A percentile compares a stretch with the other conserved stretches of the same genome.
Evolutionary conservation across 2,113 vertebrate genomes (phyloP).

Genomic region (Coturnix japonica): DNA sequence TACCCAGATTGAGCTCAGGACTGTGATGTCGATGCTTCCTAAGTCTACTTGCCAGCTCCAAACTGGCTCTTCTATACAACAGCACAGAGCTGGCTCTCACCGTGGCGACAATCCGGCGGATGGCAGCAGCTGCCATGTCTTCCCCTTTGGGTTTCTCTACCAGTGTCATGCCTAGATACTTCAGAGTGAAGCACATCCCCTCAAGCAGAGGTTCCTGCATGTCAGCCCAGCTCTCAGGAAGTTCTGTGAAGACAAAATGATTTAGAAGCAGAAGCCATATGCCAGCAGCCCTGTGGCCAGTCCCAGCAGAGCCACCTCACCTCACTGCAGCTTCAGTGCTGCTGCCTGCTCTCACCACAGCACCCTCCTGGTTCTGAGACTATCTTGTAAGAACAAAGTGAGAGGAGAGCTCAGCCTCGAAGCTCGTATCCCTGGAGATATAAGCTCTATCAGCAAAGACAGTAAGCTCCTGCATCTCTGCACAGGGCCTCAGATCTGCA

Average conservation of each 20-base stretch:
- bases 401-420: background rate
- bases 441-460: background rate
- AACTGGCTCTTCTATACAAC: background rate
- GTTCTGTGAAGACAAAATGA: constrained; percentile 75
- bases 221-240: constrained; percentile 88
- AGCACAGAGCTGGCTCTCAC: constrained; percentile 57
- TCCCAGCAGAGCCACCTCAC: background rate
- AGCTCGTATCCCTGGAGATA: background rate
- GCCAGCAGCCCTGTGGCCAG: background rate
- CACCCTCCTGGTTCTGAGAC: background rate
- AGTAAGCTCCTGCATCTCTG: background rate
- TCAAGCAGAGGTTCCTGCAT: constrained; percentile 89
- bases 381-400: background rate
- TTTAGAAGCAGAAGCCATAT: background rate
- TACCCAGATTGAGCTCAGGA: background rate
- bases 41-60: background rate
- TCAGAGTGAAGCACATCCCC: constrained; percentile 90
- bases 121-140: constrained; percentile 90
- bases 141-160: constrained; percentile 92
- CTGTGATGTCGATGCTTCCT: background rate
- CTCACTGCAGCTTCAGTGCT: background rate
- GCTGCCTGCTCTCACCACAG: background rate
- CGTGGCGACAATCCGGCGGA: constrained; percentile 86
- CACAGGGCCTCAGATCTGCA: background rate
- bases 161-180: constrained; percentile 91